Percentiles rank a stretch among this genome's conserved stretches.
These are phyloP conservation scores for Criorhina ranunculi DNA, from an alignment of 2,888 invertebrate genomes.

Conservation along the genomic window DNA sequence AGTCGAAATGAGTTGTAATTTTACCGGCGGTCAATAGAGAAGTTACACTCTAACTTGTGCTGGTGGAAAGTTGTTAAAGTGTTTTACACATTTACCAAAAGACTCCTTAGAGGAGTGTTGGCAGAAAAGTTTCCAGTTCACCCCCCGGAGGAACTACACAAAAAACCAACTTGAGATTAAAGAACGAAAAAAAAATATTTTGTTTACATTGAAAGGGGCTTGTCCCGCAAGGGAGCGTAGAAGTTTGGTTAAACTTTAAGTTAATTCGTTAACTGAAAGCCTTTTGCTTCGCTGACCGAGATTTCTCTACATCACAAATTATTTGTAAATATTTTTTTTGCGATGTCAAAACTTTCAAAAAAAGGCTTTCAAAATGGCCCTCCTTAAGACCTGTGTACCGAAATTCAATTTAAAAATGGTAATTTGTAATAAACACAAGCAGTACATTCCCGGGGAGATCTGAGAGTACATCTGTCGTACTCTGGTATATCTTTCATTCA, in stretches of 20 bases:
- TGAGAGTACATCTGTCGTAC: neutral
- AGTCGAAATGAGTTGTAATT: constrained; percentile 49
- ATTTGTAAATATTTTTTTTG: constrained; percentile 2
- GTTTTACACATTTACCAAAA: constrained; percentile 55
- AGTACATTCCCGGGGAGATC: neutral
- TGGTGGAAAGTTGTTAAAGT: constrained; percentile 42
- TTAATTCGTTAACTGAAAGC: constrained; percentile 49
- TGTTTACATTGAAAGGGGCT: neutral
- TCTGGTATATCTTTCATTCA: neutral
- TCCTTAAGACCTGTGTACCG: constrained; percentile 11
- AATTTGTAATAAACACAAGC: constrained; percentile 11
- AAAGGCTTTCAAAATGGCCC: neutral
- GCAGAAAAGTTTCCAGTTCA: constrained; percentile 54
- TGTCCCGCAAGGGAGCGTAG: constrained; percentile 7
- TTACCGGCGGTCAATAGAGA: constrained; percentile 43
- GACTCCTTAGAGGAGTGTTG: constrained; percentile 41
- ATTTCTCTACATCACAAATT: constrained; percentile 29
- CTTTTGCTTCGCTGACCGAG: constrained; percentile 21
- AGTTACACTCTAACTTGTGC: constrained; percentile 45
- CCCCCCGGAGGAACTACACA: constrained; percentile 17
- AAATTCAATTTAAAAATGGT: constrained; percentile 9
- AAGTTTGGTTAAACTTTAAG: constrained; percentile 51
- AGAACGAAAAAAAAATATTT: constrained; percentile 14
- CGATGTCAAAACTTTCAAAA: constrained; percentile 12
- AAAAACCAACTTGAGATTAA: constrained; percentile 21